A percentile compares a stretch with the other conserved stretches of the same genome.
Evolutionary conservation across 1,140 invertebrate genomes (phyloP).

Genomic region (Vollenhovia emeryi): DNA sequence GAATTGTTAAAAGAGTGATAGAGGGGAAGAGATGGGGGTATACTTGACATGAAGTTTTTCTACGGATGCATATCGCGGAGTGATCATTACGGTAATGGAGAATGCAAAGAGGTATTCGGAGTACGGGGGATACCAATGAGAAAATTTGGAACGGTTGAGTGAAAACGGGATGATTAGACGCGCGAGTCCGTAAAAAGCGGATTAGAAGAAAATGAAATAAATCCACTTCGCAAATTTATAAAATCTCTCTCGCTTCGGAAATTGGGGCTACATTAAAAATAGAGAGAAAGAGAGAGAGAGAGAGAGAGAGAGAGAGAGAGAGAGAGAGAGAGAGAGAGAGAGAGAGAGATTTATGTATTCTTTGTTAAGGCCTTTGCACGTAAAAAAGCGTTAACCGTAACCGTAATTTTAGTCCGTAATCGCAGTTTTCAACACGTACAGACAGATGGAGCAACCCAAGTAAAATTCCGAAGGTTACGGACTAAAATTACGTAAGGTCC

Average conservation of each 20-base stretch:
- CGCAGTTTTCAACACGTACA: no score
- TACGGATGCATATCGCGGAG: constrained; percentile 44
- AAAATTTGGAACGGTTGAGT: constrained; percentile 3
- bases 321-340: no score
- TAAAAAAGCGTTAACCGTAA: no score
- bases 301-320: no score
- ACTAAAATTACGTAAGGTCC: no score
- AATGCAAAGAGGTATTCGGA: constrained; percentile 57
- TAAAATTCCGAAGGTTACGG: no score
- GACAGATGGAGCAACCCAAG: no score
- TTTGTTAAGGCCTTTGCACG: no score
- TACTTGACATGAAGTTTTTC: constrained; percentile 43
- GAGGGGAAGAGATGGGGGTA: neutral
- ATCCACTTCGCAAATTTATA: neutral
- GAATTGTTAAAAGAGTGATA: neutral
- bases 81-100: constrained; percentile 77
- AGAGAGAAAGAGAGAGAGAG: no score
- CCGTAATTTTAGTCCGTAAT: no score
- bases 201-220: neutral
- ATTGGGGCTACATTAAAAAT: neutral
- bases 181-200: neutral
- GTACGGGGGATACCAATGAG: neutral
- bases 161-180: neutral
- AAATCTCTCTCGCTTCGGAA: neutral
- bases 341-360: no score